phyloP scores from a whole-genome alignment of 2,888 invertebrate genomes.

The Serripes groenlandicus region DNA sequence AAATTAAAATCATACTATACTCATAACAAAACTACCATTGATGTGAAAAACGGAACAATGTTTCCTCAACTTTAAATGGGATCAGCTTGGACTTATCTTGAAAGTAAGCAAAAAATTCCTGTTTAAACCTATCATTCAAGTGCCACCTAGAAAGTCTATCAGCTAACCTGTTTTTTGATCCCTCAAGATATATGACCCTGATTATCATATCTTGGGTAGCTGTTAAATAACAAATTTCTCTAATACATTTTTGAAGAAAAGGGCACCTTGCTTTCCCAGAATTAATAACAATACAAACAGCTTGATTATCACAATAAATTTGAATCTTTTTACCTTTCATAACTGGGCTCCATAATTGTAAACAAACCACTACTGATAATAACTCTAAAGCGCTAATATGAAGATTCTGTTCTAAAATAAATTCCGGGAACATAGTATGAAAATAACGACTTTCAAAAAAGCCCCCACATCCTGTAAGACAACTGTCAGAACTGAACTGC shows the following conservation, averaged over 20 bases:
- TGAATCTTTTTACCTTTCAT: neutral
- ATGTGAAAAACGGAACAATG: neutral
- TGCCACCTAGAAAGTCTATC: slow-evolving; percentile 5
- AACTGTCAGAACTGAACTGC: neutral
- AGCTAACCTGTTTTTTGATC: neutral
- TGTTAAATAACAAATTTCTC: no score
- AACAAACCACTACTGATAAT: neutral
- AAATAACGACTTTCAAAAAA: neutral
- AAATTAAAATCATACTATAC: no score
- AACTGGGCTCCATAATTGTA: neutral
- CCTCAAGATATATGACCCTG: neutral
- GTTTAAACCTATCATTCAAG: neutral
- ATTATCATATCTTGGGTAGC: no score
- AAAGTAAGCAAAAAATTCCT: neutral
- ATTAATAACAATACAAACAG: neutral
- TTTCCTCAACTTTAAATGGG: no score
- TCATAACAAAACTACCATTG: no score
- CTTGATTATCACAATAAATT: neutral
- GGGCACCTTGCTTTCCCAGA: neutral
- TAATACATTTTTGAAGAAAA: neutral
- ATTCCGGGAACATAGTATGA: neutral
- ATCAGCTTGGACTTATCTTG: neutral
- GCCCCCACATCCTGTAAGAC: neutral
- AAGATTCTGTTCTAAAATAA: neutral
- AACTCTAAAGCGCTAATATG: neutral